These are phyloP conservation scores for Sitta europaea DNA, from an alignment of 2,113 vertebrate species.

Conservation along the genomic window DNA sequence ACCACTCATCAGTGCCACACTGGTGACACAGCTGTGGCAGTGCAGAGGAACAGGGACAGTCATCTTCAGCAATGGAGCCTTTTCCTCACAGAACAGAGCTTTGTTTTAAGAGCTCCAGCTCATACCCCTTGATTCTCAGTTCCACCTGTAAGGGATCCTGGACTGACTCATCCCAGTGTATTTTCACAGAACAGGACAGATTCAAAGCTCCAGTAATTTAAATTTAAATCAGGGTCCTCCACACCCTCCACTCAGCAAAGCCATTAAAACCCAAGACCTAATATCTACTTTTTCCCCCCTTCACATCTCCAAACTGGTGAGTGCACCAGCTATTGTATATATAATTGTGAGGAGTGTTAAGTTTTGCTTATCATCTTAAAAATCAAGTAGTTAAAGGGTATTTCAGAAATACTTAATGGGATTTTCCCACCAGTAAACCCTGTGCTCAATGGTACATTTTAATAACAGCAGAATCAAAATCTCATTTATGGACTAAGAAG, in stretches of 20 bases:
- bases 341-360: neutral
- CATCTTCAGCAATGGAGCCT: rapidly evolving
- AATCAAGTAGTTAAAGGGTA: slow-evolving; percentile 69
- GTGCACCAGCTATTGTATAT: neutral
- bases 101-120: neutral
- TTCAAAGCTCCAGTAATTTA: neutral
- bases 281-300: neutral
- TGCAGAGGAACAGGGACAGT: neutral
- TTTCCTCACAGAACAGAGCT: neutral
- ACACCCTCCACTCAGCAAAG: neutral
- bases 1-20: neutral
- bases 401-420: slow-evolving; percentile 74
- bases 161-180: neutral
- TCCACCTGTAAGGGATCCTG: neutral
- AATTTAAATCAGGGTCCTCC: neutral
- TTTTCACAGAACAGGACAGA: neutral
- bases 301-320: neutral
- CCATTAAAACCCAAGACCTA: neutral
- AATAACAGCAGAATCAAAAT: slow-evolving; percentile 72
- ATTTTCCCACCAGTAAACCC: slow-evolving; percentile 76
- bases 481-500: slow-evolving; percentile 73
- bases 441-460: slow-evolving; percentile 62
- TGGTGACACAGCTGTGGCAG: neutral
- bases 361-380: slow-evolving; percentile 62
- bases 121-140: neutral